Percentiles rank a stretch among this genome's conserved stretches.
These are phyloP conservation scores for Drosophila koepferae DNA, from an alignment of 2,888 invertebrate species.

Conservation along the genomic window DNA sequence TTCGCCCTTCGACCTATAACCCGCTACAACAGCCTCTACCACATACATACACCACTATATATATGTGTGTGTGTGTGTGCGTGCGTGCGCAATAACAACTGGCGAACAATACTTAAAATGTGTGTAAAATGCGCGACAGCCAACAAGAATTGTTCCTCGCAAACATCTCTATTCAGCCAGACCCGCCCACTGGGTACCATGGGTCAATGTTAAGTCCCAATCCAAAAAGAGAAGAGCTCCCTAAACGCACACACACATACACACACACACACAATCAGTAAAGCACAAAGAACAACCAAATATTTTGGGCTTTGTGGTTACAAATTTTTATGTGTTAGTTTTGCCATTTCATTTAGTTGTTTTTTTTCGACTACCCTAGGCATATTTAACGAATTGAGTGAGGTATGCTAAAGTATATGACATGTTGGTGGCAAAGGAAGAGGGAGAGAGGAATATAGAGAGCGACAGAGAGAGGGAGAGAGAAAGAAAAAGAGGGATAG, in stretches of 20 bases:
- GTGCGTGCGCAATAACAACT: slow-evolving; percentile 61
- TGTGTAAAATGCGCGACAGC: slow-evolving; percentile 70
- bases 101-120: slow-evolving; percentile 77
- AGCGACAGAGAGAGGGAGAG: too few species aligned
- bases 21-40: slow-evolving; percentile 1
- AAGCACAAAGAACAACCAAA: slow-evolving; percentile 28
- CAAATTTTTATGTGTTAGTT: slow-evolving; percentile 77
- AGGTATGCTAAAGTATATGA: neutral
- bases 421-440: neutral
- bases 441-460: too few species aligned
- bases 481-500: too few species aligned
- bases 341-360: slow-evolving; percentile 63
- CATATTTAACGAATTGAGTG: neutral
- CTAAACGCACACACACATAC: neutral
- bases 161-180: slow-evolving; percentile 63
- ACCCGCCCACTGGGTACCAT: slow-evolving; percentile 51
- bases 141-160: slow-evolving; percentile 53
- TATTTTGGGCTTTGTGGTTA: slow-evolving; percentile 61
- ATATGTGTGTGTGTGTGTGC: slow-evolving; percentile 15
- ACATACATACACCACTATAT: neutral
- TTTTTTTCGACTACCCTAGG: slow-evolving; percentile 31
- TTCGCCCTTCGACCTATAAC: slow-evolving; percentile 17
- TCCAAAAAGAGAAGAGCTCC: slow-evolving; percentile 7
- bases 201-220: slow-evolving; percentile 63
- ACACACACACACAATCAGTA: slow-evolving; percentile 6